Evolutionary conservation across 1,140 invertebrate genomes (phyloP).

Genomic region (Tetranychus urticae): DNA sequence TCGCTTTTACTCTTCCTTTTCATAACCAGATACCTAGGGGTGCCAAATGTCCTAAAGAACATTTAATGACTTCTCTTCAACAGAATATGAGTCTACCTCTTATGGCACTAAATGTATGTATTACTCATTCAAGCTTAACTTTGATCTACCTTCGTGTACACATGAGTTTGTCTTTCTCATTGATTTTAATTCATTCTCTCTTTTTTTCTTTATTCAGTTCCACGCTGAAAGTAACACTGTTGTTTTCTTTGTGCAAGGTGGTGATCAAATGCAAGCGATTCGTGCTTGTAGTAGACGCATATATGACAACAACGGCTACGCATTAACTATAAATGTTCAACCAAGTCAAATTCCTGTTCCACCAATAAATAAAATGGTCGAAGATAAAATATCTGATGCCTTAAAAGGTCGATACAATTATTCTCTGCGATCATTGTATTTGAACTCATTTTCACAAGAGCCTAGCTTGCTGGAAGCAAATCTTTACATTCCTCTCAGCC

Average conservation of each 20-base stretch:
- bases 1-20: no score
- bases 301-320: background rate
- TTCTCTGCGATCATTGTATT: background rate
- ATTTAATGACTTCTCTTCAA: background rate
- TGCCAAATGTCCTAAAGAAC: background rate
- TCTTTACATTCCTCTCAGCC: background rate
- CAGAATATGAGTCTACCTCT: background rate
- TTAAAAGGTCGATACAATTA: background rate
- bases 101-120: background rate
- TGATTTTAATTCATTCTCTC: no score
- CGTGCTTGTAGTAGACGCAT: background rate
- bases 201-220: background rate
- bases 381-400: conserved; percentile 16
- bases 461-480: background rate
- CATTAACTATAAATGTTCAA: background rate
- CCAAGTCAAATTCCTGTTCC: background rate
- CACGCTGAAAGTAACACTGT: background rate
- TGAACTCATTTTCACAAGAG: background rate
- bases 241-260: background rate
- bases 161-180: no score
- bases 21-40: background rate
- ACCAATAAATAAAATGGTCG: background rate
- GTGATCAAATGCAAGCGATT: background rate
- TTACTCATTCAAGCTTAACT: background rate
- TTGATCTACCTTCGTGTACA: background rate